Evolutionary conservation across 1,140 invertebrate genomes (phyloP).

Genomic region (Thaumetopoea pityocampa): DNA sequence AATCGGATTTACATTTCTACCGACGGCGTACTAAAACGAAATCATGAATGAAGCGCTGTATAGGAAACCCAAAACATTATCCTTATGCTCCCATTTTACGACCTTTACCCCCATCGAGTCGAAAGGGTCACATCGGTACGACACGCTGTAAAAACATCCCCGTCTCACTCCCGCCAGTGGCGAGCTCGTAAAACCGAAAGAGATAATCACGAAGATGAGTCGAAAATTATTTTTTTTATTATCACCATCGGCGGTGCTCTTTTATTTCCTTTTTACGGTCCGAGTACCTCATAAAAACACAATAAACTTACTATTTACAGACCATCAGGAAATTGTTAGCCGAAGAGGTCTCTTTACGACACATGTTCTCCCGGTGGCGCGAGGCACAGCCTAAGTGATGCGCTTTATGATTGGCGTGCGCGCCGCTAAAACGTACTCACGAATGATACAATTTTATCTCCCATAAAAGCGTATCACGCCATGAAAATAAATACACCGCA

Average conservation of each 20-base stretch:
- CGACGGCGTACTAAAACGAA: conserved; percentile 68
- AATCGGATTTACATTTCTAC: conserved; percentile 73
- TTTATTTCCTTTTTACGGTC: conserved; percentile 76
- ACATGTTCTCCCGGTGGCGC: conserved; percentile 60
- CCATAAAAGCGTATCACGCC: conserved; percentile 36
- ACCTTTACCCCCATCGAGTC: conserved; percentile 70
- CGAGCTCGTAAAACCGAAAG: conserved; percentile 52
- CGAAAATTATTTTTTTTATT: conserved; percentile 77
- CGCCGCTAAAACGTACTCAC: conserved; percentile 50
- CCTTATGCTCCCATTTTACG: conserved; percentile 75
- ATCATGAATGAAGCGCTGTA: conserved; percentile 74
- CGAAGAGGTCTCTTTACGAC: conserved; percentile 74
- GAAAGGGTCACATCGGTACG: conserved; percentile 67
- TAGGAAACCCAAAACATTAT: conserved; percentile 74
- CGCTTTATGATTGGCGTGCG: conserved; percentile 66
- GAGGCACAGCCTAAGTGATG: conserved; percentile 48
- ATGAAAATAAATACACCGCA: conserved; percentile 13
- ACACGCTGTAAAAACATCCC: conserved; percentile 55
- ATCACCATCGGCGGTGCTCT: conserved; percentile 75
- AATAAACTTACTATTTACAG: conserved; percentile 77
- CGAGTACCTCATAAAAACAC: conserved; percentile 76
- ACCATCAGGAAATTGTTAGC: conserved; percentile 76
- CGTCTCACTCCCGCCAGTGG: conserved; percentile 45
- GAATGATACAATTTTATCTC: conserved; percentile 63
- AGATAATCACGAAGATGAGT: conserved; percentile 73